Conservation (phyloP, 2,888 invertebrate genomes). For the Drosophila monieri region DNA sequence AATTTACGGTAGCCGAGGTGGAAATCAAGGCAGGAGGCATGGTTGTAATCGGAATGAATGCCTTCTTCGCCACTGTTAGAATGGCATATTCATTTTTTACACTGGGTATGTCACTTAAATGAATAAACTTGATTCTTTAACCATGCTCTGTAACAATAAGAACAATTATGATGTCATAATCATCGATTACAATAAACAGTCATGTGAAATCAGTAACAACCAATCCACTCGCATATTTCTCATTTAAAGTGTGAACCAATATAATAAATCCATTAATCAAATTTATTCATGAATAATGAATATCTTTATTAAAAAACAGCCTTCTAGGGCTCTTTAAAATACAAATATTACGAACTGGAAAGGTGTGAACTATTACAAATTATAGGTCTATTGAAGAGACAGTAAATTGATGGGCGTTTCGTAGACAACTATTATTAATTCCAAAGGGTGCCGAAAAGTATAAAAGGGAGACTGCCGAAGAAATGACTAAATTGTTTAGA, state of each 20-base stretch:
- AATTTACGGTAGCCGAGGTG: constrained; percentile 19
- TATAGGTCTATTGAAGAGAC: constrained; percentile 2
- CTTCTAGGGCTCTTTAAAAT: not conserved
- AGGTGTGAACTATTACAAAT: constrained; percentile 27
- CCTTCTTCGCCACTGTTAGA: constrained; percentile 33
- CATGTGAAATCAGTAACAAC: not conserved
- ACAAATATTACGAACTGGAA: not conserved
- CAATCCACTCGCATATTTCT: too few relatives aligned
- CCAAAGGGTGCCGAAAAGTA: not conserved
- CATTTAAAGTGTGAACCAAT: not conserved
- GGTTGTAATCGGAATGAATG: constrained; percentile 34
- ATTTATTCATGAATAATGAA: not conserved
- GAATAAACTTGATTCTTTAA: too few relatives aligned
- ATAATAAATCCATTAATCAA: not conserved
- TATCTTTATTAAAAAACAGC: constrained; percentile 7
- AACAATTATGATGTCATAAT: not conserved
- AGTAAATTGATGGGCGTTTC: constrained; percentile 23
- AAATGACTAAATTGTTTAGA: not conserved
- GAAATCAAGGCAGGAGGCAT: constrained; percentile 38
- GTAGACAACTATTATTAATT: not conserved
- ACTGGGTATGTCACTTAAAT: constrained; percentile 23
- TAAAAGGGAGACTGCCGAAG: not conserved
- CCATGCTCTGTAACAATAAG: too few relatives aligned
- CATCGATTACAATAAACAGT: not conserved
- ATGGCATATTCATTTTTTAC: constrained; percentile 44